Evolutionary conservation across 1,140 invertebrate genomes (phyloP).

Genomic region (Nasonia longicornis): DNA sequence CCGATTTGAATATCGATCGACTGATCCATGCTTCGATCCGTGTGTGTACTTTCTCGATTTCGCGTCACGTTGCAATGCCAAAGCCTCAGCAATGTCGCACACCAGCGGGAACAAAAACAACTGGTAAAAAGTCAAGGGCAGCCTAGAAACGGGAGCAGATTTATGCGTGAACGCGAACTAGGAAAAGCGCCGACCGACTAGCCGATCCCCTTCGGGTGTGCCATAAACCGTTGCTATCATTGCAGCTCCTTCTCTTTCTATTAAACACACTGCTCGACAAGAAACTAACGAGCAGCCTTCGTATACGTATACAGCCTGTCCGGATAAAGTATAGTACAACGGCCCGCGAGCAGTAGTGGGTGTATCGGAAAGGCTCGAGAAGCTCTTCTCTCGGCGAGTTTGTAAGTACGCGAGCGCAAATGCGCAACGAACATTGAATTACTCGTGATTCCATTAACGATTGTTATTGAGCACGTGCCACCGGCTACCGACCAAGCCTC

Average conservation of each 20-base stretch:
- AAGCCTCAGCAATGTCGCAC: not conserved
- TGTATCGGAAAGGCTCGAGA: not conserved
- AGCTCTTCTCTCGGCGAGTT: not conserved
- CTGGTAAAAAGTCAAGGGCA: conserved; percentile 18
- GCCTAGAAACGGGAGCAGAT: conserved; percentile 7
- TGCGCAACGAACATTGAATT: not conserved
- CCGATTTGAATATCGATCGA: conserved; percentile 27
- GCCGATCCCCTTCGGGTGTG: not conserved
- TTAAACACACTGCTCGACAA: not conserved
- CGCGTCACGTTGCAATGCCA: not conserved
- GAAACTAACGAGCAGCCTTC: conserved; percentile 28
- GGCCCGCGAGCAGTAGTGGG: not conserved
- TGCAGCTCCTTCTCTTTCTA: not conserved
- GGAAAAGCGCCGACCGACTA: not conserved
- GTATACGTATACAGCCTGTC: not conserved
- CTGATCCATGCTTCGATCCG: not conserved
- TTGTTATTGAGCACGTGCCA: conserved; percentile 11
- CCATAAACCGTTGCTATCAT: not conserved
- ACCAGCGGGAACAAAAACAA: not conserved
- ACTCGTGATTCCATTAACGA: conserved; percentile 5
- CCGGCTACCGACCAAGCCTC: not conserved
- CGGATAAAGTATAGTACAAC: conserved; percentile 14
- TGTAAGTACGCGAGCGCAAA: not conserved
- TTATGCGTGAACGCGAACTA: not conserved
- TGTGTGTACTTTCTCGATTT: conserved; percentile 15